Base-by-base conservation (phyloP, 2,113 vertebrate species). In the Trichechus manatus region DNA sequence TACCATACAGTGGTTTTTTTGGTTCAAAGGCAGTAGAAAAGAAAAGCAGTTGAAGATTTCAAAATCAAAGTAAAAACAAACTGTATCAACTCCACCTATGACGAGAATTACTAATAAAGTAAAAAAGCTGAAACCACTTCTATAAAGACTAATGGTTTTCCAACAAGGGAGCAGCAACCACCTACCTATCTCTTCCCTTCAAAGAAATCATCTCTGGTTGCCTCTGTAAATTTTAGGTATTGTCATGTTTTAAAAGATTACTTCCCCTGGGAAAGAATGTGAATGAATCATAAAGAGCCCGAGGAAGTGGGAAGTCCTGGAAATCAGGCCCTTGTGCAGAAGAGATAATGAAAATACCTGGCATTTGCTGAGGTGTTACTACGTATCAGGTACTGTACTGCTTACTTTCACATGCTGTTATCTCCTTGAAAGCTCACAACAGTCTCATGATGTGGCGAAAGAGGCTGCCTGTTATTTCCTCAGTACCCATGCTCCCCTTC, bases 1-100 rank as follows among this genome's bases (percentile, higher is more conserved):
- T 72, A 80, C 59, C 53, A 96, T 87, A 90, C 9, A 63, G 74
- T n/a, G 50, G 23, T 39, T 61, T 56, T 94, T 75, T n/a, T 77
- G 78, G 39, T 93, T 97, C n/a, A 95, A 95, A 95, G 70, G 29
- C 10, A 87, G 9, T 47, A 13, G 36, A n/a, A 88, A 87, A 56
- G 25, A 82, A 96, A 91, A 91, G 47, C 33, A 87, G 22, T 1
- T 56, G 72, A 93, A 9, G 25, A 94, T 89, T 86, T 94, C 63
- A 92, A 92, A 68, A 63, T 86, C 27, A 68, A 91, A 53, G 33
- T 47, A 61, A 89, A 91, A 74, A 92, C 8, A 92, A 23, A 75
- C 6, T 56, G 15, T 64, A 83, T 59, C 20, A 75, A 89, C 25
- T 84, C 61, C 13, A 88, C 17, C 20, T 39, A 74, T 74, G 31